phyloP scores from a whole-genome alignment of 2,113 vertebrate genomes.

The Perca schrenkii region DNA sequence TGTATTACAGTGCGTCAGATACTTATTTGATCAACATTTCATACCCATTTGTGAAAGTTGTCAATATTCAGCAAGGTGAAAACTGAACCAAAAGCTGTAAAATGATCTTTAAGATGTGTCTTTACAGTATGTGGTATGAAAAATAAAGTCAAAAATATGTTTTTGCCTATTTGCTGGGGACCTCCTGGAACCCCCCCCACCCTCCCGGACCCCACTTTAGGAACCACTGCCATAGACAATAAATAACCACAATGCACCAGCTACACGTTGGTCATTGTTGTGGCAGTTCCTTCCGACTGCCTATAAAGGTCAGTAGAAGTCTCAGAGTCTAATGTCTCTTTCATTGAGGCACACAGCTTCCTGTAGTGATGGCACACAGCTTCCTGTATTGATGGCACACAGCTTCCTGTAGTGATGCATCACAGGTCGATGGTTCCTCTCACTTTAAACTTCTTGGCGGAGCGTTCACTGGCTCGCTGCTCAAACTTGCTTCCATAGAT shows the following conservation, averaged over 20 bases:
- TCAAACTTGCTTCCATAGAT: slow-evolving; percentile 96
- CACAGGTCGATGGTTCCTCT: slow-evolving; percentile 93
- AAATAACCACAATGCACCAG: neutral
- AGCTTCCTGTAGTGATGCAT: slow-evolving; percentile 19
- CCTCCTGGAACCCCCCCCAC: too few species aligned
- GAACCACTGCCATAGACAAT: neutral
- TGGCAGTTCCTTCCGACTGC: neutral
- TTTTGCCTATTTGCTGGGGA: too few species aligned
- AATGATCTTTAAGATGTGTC: neutral
- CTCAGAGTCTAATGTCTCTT: neutral
- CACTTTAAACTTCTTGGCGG: slow-evolving; percentile 94
- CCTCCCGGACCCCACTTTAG: too few species aligned
- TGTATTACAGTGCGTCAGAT: neutral
- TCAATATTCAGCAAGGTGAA: neutral
- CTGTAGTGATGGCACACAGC: neutral
- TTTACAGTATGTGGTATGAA: neutral
- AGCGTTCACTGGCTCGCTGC: slow-evolving; percentile 92
- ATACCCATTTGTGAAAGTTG: too few species aligned
- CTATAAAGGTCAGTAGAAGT: neutral
- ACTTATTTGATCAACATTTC: neutral
- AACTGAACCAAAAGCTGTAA: too few species aligned
- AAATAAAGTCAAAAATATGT: too few species aligned
- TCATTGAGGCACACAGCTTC: neutral
- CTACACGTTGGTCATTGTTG: neutral
- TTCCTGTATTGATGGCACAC: neutral